These are phyloP conservation scores for Sapayoa aenigma DNA, from an alignment of 2,113 vertebrate species.

Conservation along the genomic window DNA sequence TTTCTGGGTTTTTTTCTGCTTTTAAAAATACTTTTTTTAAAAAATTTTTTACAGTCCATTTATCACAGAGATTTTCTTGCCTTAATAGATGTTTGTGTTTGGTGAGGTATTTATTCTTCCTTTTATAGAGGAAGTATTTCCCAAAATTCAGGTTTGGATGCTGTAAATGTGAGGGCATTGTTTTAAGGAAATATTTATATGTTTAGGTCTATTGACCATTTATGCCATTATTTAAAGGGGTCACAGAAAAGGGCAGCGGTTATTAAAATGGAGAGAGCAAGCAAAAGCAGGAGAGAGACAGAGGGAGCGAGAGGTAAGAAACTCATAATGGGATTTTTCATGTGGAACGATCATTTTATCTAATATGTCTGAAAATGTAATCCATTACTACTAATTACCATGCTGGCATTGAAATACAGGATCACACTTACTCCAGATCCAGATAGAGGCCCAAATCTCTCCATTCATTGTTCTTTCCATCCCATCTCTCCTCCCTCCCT, in stretches of 20 bases:
- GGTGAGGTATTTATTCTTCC: neutral
- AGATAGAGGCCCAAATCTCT: constrained; percentile 55
- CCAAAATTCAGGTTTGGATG: neutral
- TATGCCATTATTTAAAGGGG: constrained; percentile 57
- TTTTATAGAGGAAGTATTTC: neutral
- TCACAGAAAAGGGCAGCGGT: constrained; percentile 65
- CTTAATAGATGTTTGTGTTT: neutral
- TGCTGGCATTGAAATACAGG: constrained; percentile 75
- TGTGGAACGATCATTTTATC: constrained; percentile 85
- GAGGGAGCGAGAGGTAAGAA: constrained; percentile 50
- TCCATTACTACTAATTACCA: constrained; percentile 89
- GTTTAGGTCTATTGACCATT: constrained; percentile 53
- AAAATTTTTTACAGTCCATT: neutral
- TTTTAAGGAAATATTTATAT: constrained; percentile 63
- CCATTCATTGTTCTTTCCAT: constrained; percentile 58
- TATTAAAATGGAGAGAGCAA: constrained; percentile 64
- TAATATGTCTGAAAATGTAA: constrained; percentile 81
- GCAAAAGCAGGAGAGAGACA: constrained; percentile 29
- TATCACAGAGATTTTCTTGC: neutral
- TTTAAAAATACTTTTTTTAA: neutral
- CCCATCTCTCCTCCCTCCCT: constrained; percentile 28
- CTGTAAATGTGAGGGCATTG: neutral
- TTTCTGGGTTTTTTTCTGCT: neutral
- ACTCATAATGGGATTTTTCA: constrained; percentile 81
- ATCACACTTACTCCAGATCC: constrained; percentile 52